Evolutionary conservation across 2,888 invertebrate genomes (phyloP).

Genomic region (Bellardia pandia): DNA sequence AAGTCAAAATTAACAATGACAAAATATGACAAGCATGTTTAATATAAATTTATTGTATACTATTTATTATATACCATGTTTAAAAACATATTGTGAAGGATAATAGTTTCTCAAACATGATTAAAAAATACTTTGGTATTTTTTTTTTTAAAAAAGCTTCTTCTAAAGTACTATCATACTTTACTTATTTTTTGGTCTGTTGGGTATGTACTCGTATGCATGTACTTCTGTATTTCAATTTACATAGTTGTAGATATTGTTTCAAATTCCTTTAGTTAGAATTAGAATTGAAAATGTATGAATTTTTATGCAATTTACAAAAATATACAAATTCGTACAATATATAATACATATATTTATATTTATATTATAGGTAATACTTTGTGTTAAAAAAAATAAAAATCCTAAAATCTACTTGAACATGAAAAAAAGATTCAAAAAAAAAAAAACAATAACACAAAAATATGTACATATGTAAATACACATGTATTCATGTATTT

Average conservation of each 20-base stretch:
- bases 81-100: no score
- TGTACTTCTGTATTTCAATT: background rate
- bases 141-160: no score
- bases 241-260: slow-evolving; percentile 1
- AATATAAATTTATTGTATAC: no score
- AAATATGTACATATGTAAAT: background rate
- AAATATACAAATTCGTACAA: background rate
- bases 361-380: background rate
- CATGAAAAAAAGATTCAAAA: background rate
- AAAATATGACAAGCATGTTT: no score
- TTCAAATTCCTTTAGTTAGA: background rate
- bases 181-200: no score
- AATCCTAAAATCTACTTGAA: background rate
- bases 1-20: no score
- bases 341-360: background rate
- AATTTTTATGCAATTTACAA: slow-evolving; percentile 1
- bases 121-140: no score
- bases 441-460: background rate
- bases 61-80: no score
- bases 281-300: background rate
- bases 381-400: background rate
- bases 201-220: background rate
- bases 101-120: no score
- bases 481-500: background rate
- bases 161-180: no score